Evolutionary conservation across 2,888 invertebrate genomes (phyloP).

Genomic region (Cataglyphis cursor): DNA sequence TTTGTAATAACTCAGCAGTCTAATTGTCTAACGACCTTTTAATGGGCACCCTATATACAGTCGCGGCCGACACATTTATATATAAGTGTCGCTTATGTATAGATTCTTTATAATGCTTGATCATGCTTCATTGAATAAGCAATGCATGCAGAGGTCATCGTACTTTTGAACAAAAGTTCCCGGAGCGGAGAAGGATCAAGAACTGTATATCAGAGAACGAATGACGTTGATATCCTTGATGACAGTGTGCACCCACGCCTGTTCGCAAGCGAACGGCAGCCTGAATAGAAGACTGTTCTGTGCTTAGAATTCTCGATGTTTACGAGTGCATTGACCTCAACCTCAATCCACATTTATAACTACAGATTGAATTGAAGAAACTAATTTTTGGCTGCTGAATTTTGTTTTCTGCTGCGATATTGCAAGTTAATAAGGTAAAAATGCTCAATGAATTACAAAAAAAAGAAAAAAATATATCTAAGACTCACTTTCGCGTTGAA

Average conservation of each 20-base stretch:
- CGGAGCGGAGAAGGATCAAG: neutral
- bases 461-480: neutral
- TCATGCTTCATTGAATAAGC: constrained; percentile 12
- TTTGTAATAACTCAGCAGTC: neutral
- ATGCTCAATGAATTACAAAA: neutral
- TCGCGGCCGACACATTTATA: neutral
- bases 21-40: neutral
- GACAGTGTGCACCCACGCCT: neutral
- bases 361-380: neutral
- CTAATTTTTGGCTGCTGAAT: neutral
- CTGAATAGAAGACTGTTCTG: neutral
- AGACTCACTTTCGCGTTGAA: neutral
- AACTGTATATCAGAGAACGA: neutral
- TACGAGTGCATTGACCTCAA: neutral
- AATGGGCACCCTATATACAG: constrained; percentile 5
- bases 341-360: neutral
- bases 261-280: neutral
- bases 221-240: neutral
- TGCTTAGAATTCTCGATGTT: too few species aligned
- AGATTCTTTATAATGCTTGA: neutral
- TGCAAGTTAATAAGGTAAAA: neutral
- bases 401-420: neutral
- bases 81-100: neutral
- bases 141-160: constrained; percentile 26
- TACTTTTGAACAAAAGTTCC: neutral